Evolutionary conservation across 1,140 invertebrate genomes (phyloP).

Genomic region (Galendromus occidentalis): DNA sequence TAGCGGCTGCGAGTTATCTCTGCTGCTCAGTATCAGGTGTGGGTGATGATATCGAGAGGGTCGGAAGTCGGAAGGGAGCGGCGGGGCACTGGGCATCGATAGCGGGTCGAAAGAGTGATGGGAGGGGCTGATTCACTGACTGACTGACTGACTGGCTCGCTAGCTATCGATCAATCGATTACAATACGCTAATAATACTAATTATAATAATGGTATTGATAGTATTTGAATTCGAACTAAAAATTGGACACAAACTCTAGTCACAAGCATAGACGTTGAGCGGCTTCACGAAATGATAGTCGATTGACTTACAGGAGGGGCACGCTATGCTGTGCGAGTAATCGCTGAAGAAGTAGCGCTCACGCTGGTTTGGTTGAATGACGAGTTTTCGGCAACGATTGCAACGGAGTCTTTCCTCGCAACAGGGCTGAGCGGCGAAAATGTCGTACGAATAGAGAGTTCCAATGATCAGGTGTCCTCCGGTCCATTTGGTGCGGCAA

Average conservation of each 20-base stretch:
- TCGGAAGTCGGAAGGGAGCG: not conserved
- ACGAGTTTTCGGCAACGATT: slow-evolving; percentile 67
- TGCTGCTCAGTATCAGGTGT: too few species aligned
- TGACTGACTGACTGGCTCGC: not conserved
- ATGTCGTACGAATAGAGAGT: slow-evolving; percentile 96
- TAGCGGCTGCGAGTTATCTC: too few species aligned
- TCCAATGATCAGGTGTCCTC: slow-evolving; percentile 70
- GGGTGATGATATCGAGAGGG: not conserved
- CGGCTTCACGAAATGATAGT: slow-evolving; percentile 84
- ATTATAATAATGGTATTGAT: not conserved
- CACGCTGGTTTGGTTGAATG: slow-evolving; percentile 53
- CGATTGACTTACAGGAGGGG: slow-evolving; percentile 65
- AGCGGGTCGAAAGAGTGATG: not conserved
- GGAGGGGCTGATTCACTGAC: not conserved
- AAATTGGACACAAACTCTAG: not conserved
- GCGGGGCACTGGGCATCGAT: not conserved
- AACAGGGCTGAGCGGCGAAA: slow-evolving; percentile 87
- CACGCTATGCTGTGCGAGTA: slow-evolving; percentile 79
- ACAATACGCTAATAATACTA: not conserved
- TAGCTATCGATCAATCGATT: not conserved
- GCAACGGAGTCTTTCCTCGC: slow-evolving; percentile 73
- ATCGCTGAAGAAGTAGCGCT: slow-evolving; percentile 78
- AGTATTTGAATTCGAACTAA: not conserved
- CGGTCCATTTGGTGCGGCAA: slow-evolving; percentile 73
- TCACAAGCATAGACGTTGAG: slow-evolving; percentile 25